Evolutionary conservation across 2,113 vertebrate species (phyloP), one percentile per base, ranked within the genome.

Genomic region (Ictidomys tridecemlineatus): DNA sequence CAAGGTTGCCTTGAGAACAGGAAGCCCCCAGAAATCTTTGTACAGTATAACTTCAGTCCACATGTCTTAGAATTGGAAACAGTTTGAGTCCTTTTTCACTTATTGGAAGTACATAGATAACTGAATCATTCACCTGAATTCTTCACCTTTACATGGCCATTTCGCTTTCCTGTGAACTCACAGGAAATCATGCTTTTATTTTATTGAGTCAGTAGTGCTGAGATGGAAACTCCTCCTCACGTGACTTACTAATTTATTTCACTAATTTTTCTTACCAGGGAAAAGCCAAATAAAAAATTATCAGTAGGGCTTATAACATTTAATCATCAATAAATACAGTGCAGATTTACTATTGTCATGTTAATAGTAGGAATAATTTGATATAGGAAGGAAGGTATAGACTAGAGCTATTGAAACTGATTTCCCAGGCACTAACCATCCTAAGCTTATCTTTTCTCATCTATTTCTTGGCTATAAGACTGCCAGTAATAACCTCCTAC

Each of bases 11-110:
- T 28, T 85, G 10, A 94, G 63, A 90, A 32, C 39, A 61, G 8
- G 39, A 72, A 58, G 28, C 20, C 58, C 58, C 9, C 34, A 65
- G 56, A 89, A 83, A 85, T 45, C 26, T 53, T 37, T 17, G 6
- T 10, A 13, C 9, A 22, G 26, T 24, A 13, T 69, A 2, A 78
- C 22, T n/a, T 77, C 65, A 16, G 10, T 34, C 16, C 3, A 5
- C 4, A 1, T 28, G 42, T 89, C 58, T 20, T 51, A 6, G 28
- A 72, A 14, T 18, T 85, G 28, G 11, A 72, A 79, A 28, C 39
- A 34, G 61, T 70, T 91, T 91, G 39, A 86, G 48, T 93, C 70
- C 76, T 89, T 86, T 90, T 74, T 85, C 45, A 39, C 13, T 28
- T 89, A 28, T 70, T 80, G 94, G 42, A 70, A 34, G 37, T 56